These are phyloP conservation scores for Ectemnius continuus DNA, from an alignment of 2,888 invertebrate genomes.

Conservation along the genomic window DNA sequence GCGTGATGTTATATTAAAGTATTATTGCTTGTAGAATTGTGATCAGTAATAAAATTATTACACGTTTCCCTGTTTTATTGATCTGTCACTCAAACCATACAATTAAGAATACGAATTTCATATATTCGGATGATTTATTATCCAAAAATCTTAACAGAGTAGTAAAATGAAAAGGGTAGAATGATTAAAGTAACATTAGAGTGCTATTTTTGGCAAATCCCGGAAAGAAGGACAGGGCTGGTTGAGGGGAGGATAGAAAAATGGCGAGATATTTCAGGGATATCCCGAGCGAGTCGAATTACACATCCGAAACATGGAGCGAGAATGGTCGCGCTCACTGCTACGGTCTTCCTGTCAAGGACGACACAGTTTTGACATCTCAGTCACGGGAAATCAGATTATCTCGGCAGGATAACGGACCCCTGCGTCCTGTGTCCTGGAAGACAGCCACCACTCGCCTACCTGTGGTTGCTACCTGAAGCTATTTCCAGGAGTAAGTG, in stretches of 20 bases:
- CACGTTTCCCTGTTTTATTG: no score
- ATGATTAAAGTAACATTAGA: no score
- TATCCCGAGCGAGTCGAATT: slow-evolving; percentile 22
- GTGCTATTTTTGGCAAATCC: no score
- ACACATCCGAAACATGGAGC: slow-evolving; percentile 14
- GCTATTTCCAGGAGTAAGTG: slow-evolving; percentile 27
- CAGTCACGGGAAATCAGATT: slow-evolving; percentile 75
- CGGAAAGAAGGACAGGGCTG: no score
- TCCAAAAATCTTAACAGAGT: no score
- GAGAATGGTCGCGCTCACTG: not conserved
- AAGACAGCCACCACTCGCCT: slow-evolving; percentile 26
- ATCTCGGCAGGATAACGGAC: slow-evolving; percentile 70
- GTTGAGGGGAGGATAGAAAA: not conserved
- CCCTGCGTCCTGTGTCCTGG: slow-evolving; percentile 48
- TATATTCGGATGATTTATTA: no score
- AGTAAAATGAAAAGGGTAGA: no score
- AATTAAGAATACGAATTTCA: no score
- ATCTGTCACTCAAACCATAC: no score
- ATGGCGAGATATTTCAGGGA: slow-evolving; percentile 15
- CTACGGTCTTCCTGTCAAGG: slow-evolving; percentile 59
- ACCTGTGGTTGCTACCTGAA: slow-evolving; percentile 59
- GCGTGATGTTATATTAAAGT: no score
- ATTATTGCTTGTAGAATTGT: no score
- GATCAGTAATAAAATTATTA: no score
- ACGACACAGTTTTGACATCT: slow-evolving; percentile 72